Base-by-base conservation (phyloP, 1,140 invertebrate genomes). In the Pogonognathellus flavescens region DNA sequence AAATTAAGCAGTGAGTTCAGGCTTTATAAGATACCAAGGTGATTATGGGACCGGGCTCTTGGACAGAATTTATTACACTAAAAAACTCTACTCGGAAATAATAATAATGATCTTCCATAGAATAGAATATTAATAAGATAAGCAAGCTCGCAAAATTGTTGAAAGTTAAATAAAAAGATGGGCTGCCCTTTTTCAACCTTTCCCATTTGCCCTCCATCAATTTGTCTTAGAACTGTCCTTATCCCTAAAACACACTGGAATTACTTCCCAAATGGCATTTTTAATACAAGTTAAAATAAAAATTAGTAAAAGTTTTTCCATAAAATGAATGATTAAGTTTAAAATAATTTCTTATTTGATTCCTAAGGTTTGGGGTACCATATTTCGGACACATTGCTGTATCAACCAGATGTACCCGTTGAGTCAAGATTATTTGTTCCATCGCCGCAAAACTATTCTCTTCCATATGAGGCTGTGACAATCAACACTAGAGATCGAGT, bases 361-460 rank as follows among this genome's bases (percentile, higher is more conserved):
- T 60, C 50, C 53, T n/a, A 20, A 88, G 88, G 88, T 84, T 55
- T 88, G 55, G 81, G 83, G 5, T 88, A 88, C 76, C 86, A 88
- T 59, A 57, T 88, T 25, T 87, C 87, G 8, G 88, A 88, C 82
- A 87, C 60, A 13, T 83, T 88, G 11, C 52, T 88, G 14, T 88
- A 88, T 86, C 88, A 88, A 66, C 88, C 88, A 7, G 88, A 88
- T 16, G 60, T 82, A 87, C 97, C 97, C 62, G 92, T 94, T 41
- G 95, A 97, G 90, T 97, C 97, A 8, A 92, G 97, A 87, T 92
- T 95, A 59, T 97, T 95, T 91, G 94, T 98, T 70, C 94, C 95
- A 85, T 93, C 95, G 82, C 97, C 97, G 16, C 94, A 94, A 31
- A 93, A 94, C 88, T 95, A 95, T 90, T 94, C 94, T 88, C 92